phyloP scores from a whole-genome alignment of 1,140 invertebrate species.

The Eulimnadia texana region DNA sequence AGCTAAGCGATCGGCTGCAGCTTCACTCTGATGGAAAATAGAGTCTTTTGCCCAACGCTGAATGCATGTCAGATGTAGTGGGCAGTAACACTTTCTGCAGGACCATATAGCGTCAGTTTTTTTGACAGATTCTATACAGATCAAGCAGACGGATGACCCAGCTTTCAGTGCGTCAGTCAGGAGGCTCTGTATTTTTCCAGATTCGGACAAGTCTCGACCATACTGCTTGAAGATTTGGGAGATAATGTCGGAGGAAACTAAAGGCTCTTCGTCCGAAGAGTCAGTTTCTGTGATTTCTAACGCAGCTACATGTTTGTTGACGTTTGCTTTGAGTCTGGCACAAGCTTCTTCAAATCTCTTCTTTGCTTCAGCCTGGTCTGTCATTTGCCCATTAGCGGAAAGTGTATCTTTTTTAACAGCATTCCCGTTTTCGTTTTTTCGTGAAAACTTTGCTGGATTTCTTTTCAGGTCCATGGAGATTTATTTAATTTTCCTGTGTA shows the following conservation, averaged over 20 bases:
- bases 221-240: slow-evolving; percentile 30
- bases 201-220: slow-evolving; percentile 29
- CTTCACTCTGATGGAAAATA: slow-evolving; percentile 48
- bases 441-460: too few relatives aligned
- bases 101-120: slow-evolving; percentile 70
- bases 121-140: slow-evolving; percentile 81
- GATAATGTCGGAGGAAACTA: slow-evolving; percentile 22
- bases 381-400: too few relatives aligned
- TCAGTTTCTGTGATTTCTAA: slow-evolving; percentile 26
- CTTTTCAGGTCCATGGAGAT: too few relatives aligned
- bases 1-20: slow-evolving; percentile 31
- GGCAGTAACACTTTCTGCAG: slow-evolving; percentile 58
- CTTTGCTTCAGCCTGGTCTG: background rate
- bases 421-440: too few relatives aligned
- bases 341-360: slow-evolving; percentile 39
- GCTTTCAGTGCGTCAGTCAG: slow-evolving; percentile 58
- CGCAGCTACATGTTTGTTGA: slow-evolving; percentile 37
- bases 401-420: too few relatives aligned
- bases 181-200: slow-evolving; percentile 44
- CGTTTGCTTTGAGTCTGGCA: slow-evolving; percentile 40
- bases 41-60: slow-evolving; percentile 86
- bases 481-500: too few relatives aligned
- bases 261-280: slow-evolving; percentile 30
- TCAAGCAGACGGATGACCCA: slow-evolving; percentile 66
- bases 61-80: slow-evolving; percentile 77